Conservation (phyloP, 1,140 invertebrate species). For the Drosophila pectinifera region DNA sequence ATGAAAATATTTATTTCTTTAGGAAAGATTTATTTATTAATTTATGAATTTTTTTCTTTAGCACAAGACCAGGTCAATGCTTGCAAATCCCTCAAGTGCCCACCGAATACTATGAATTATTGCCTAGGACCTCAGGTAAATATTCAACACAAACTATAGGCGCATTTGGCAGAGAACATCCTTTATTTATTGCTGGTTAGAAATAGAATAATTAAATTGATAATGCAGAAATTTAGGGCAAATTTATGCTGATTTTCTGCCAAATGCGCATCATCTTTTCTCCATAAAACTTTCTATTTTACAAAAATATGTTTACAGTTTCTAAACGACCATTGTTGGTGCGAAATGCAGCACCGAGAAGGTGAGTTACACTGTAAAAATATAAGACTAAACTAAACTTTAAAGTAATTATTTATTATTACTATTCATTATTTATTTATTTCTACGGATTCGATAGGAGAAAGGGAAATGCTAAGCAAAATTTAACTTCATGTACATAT, state of each 20-base stretch:
- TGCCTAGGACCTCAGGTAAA: constrained; percentile 85
- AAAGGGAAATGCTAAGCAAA: too few relatives aligned
- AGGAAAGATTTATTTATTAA: not conserved
- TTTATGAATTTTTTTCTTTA: constrained; percentile 2
- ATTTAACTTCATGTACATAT: too few relatives aligned
- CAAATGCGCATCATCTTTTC: not conserved
- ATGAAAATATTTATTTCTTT: not conserved
- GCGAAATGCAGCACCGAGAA: constrained; percentile 86
- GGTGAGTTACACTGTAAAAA: constrained; percentile 57
- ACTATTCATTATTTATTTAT: too few relatives aligned
- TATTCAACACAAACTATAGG: not conserved
- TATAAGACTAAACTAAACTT: too few relatives aligned
- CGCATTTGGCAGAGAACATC: not conserved
- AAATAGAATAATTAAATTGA: too few relatives aligned
- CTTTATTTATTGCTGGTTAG: not conserved
- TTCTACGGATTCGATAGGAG: too few relatives aligned
- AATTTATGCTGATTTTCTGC: not conserved
- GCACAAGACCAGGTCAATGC: constrained; percentile 44
- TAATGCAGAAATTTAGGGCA: not conserved
- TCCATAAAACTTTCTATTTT: not conserved
- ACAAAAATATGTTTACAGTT: constrained; percentile 79
- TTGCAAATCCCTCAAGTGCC: constrained; percentile 84
- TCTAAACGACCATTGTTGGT: constrained; percentile 89
- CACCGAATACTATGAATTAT: constrained; percentile 86
- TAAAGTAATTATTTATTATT: too few relatives aligned